Conservation (phyloP, 2,797 vertebrate genomes). For the Gobio occitaniae region DNA sequence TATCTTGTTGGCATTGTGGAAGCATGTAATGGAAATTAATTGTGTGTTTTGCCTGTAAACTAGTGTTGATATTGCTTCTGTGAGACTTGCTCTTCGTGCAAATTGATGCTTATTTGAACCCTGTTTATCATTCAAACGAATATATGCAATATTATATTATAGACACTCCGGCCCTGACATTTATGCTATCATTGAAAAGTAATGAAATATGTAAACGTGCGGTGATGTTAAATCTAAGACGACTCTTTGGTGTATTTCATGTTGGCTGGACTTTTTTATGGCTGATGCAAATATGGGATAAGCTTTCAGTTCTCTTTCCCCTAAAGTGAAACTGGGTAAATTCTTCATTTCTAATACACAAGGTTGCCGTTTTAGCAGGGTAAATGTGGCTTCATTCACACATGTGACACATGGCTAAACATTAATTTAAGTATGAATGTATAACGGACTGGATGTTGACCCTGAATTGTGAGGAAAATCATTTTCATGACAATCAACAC, state of each 20-base stretch:
- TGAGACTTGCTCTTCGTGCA: not conserved
- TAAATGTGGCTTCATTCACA: constrained; percentile 11
- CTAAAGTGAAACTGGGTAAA: constrained; percentile 30
- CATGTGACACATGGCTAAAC: constrained; percentile 20
- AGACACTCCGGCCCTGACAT: not conserved
- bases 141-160: not conserved
- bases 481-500: not conserved
- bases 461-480: not conserved
- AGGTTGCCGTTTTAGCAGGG: not conserved
- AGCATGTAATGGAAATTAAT: not conserved
- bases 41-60: not conserved
- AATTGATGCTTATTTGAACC: not conserved
- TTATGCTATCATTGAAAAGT: not conserved
- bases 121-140: not conserved
- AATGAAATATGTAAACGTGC: not conserved
- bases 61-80: not conserved
- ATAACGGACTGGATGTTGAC: constrained; percentile 1
- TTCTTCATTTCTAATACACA: constrained; percentile 9
- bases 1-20: not conserved
- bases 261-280: not conserved
- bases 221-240: not conserved
- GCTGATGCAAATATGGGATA: constrained; percentile 29
- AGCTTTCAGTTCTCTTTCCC: constrained; percentile 46
- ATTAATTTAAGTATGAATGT: not conserved
- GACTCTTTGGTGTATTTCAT: not conserved